Conservation (phyloP, 2,888 invertebrate species). For the Pasiphila rectangulata region DNA sequence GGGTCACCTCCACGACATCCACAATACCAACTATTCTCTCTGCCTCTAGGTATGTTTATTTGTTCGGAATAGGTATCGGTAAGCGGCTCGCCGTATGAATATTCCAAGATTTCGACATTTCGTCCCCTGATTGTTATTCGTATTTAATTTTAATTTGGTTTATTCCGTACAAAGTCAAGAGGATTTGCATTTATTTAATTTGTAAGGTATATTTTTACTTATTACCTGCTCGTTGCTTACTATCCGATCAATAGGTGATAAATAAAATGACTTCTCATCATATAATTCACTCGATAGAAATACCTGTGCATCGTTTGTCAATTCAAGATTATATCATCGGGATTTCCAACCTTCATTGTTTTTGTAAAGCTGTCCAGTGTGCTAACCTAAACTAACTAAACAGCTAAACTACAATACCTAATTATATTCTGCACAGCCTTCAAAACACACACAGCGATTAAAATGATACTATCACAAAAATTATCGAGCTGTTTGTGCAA, state of each 20-base stretch:
- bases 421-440: too few relatives aligned
- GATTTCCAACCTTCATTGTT: background rate
- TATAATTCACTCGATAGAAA: background rate
- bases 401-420: too few relatives aligned
- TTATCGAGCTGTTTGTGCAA: too few relatives aligned
- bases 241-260: background rate
- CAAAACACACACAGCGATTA: too few relatives aligned
- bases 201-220: too few relatives aligned
- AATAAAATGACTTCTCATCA: too few relatives aligned
- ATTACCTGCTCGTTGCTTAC: background rate
- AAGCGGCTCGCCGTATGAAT: conserved; percentile 23
- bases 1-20: conserved; percentile 54
- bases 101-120: conserved; percentile 23
- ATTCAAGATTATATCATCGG: background rate
- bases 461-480: too few relatives aligned
- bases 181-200: conserved; percentile 7
- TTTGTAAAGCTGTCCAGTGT: background rate
- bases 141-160: conserved; percentile 21
- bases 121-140: conserved; percentile 20
- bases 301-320: background rate
- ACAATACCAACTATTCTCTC: conserved; percentile 34
- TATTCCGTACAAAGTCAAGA: conserved; percentile 2
- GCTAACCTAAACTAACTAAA: too few relatives aligned
- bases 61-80: conserved; percentile 23
- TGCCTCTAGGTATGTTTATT: conserved; percentile 28